Evolutionary conservation across 2,888 invertebrate species (phyloP), one percentile per base, ranked within the genome.

Genomic region (Perizoma flavofasciatum): DNA sequence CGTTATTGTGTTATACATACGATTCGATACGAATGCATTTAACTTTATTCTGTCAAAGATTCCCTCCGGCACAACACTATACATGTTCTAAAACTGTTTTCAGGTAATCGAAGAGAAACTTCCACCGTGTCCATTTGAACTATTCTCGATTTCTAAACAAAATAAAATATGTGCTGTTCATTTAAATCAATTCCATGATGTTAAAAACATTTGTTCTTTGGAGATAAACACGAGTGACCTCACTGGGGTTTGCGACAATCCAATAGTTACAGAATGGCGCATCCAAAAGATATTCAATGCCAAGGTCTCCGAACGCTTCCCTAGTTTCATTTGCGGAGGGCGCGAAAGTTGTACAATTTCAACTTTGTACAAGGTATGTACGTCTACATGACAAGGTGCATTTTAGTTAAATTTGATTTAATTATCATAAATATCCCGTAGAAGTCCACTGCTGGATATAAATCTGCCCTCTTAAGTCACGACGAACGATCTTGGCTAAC

Each of bases 41-140:
- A 22, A 22, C 22, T 22, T 22, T 22, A 22, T 22, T 22, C 22
- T 22, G 22, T 22, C 1, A 22, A 22, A 22, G 22, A 22, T 22
- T 22, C 22, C 22, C 22, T 22, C 22, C 22, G 32, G 0, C 32
- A 55, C 61, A 49, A 49, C 49, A 56, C 53, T 58, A 55, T n/a
- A 37, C 41, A 33, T 56, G 57, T 66, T 59, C 55, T 34, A 50
- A 58, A 62, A 59, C 60, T 40, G 10, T 65, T 67, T 66, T 57
- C 77, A 88, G 88, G 70, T 72, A 0, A 83, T 88, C 1, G 86
- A 86, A 69, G 79, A 84, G 3, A 70, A 69, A 5, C 63, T 68
- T 8, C 79, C 79, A 0, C 79, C 78, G 0, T 89, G 89, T 49
- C 82, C 85, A 0, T 85, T 69, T 45, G 88, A 88, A 68, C 70